These are phyloP conservation scores for Rhea pennata DNA, from an alignment of 2,113 vertebrate species.

Conservation along the genomic window DNA sequence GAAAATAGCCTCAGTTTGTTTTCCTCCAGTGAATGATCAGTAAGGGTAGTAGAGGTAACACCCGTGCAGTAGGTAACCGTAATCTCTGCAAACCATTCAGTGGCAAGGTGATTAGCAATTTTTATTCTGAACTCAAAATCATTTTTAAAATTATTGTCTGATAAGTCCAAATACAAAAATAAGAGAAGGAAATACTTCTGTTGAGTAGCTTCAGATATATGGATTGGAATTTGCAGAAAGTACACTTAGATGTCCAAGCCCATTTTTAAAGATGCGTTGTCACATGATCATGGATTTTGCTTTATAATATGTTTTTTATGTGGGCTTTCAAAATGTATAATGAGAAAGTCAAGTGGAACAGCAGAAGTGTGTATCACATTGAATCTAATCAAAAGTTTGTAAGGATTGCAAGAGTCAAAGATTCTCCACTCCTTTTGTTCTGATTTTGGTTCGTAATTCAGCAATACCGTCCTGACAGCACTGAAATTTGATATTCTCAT, in stretches of 20 bases:
- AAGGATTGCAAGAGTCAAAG: not conserved
- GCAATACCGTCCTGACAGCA: not conserved
- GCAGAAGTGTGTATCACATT: not conserved
- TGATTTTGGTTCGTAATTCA: conserved; percentile 34
- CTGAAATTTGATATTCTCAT: not conserved
- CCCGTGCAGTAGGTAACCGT: accelerated
- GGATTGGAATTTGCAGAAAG: not conserved
- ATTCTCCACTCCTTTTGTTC: not conserved
- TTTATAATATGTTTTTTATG: not conserved
- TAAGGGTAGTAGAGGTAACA: not conserved
- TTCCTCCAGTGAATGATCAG: not conserved
- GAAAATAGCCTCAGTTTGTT: not conserved
- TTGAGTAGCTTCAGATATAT: not conserved
- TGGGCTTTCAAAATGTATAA: not conserved
- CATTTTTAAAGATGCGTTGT: not conserved
- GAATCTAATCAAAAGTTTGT: not conserved
- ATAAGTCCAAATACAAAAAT: not conserved
- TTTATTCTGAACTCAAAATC: not conserved
- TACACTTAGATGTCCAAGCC: not conserved
- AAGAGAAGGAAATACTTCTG: not conserved
- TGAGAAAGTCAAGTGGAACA: not conserved
- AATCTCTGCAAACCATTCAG: not conserved
- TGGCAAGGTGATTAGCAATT: not conserved
- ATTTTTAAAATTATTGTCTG: not conserved
- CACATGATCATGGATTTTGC: not conserved